phyloP scores from a whole-genome alignment of 2,888 invertebrate genomes.

The Hoplodrina blanda region DNA sequence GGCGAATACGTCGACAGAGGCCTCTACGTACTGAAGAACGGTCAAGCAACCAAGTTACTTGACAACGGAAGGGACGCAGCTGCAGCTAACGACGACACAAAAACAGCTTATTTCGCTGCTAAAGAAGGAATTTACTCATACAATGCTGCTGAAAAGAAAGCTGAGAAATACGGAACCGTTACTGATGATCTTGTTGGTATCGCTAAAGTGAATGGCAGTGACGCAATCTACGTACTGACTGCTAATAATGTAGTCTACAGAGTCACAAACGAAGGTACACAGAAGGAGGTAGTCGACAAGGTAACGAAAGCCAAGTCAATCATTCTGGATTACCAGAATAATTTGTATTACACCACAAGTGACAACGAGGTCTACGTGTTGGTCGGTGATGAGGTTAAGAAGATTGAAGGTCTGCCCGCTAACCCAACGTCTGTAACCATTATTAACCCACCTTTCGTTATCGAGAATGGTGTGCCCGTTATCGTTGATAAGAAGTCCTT shows the following conservation, averaged over 20 bases:
- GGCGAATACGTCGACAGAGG: constrained; percentile 68
- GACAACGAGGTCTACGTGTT: constrained; percentile 73
- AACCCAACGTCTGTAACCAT: constrained; percentile 67
- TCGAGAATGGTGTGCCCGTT: constrained; percentile 71
- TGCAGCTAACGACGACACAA: constrained; percentile 68
- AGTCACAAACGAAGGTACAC: constrained; percentile 76
- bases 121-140: constrained; percentile 75
- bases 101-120: constrained; percentile 72
- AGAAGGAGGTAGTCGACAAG: constrained; percentile 71
- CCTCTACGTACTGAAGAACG: constrained; percentile 66
- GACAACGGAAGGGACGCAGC: constrained; percentile 72
- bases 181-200: constrained; percentile 74
- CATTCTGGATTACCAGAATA: constrained; percentile 75
- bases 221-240: constrained; percentile 76
- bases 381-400: constrained; percentile 66
- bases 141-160: constrained; percentile 63
- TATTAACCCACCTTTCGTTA: constrained; percentile 73
- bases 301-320: constrained; percentile 76
- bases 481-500: constrained; percentile 72
- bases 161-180: constrained; percentile 76
- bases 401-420: constrained; percentile 75
- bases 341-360: constrained; percentile 75
- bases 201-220: constrained; percentile 71
- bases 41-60: constrained; percentile 67
- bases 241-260: constrained; percentile 75